Percentiles rank a stretch among this genome's conserved stretches.
Evolutionary conservation across 2,888 invertebrate genomes (phyloP).

Genomic region (Acleris laterana): DNA sequence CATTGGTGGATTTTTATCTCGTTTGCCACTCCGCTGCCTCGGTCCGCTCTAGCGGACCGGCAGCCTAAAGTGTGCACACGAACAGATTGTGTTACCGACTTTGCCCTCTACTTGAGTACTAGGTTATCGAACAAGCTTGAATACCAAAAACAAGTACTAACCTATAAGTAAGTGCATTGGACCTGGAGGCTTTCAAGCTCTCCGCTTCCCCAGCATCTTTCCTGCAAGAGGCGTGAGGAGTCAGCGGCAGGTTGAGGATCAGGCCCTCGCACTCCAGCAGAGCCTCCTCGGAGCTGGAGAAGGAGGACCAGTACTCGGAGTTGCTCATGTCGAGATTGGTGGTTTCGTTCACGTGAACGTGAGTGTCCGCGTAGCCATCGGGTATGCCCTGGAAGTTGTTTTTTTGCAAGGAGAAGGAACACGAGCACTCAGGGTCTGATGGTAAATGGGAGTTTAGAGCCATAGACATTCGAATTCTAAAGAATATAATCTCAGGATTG

Average conservation of each 20-base stretch:
- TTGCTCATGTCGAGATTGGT: slow-evolving; percentile 88
- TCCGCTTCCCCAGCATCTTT: slow-evolving; percentile 65
- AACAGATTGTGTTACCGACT: too few relatives aligned
- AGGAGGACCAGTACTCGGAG: slow-evolving; percentile 92
- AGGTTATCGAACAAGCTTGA: background rate
- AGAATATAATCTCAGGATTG: too few relatives aligned
- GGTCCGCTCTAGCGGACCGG: too few relatives aligned
- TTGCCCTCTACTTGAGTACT: background rate
- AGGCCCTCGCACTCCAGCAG: slow-evolving; percentile 89
- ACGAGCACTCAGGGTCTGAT: too few relatives aligned
- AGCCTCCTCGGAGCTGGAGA: slow-evolving; percentile 92
- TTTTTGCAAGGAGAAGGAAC: too few relatives aligned
- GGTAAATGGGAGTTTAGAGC: too few relatives aligned
- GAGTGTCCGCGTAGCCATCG: slow-evolving; percentile 87
- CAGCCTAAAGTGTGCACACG: too few relatives aligned
- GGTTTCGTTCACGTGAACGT: slow-evolving; percentile 86
- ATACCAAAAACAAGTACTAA: slow-evolving; percentile 5
- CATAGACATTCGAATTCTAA: too few relatives aligned
- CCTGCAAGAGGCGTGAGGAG: slow-evolving; percentile 85
- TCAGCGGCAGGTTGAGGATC: slow-evolving; percentile 88
- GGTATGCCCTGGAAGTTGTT: slow-evolving; percentile 76
- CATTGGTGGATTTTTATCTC: too few relatives aligned
- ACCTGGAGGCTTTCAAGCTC: slow-evolving; percentile 77
- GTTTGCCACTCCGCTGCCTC: too few relatives aligned
- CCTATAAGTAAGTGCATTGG: slow-evolving; percentile 88